A percentile compares a stretch with the other conserved stretches of the same genome.
Evolutionary conservation across 2,888 invertebrate genomes (phyloP).

Genomic region (Coremacera marginata): DNA sequence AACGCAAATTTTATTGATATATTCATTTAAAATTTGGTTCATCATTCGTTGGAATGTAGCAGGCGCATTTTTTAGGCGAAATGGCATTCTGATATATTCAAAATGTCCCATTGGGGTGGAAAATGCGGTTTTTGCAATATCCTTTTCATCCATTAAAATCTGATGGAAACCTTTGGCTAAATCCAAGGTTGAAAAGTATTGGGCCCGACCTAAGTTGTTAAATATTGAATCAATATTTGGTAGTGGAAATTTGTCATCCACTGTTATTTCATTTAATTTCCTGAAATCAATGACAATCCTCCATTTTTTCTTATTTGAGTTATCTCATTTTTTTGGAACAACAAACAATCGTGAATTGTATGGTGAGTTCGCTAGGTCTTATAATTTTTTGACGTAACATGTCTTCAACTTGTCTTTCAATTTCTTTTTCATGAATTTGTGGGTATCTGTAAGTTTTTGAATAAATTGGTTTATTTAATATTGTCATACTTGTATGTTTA

Average conservation of each 20-base stretch:
- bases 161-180: constrained; percentile 59
- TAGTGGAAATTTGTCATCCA: constrained; percentile 25
- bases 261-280: constrained; percentile 30
- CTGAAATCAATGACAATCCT: constrained; percentile 35
- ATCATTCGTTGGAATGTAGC: no score
- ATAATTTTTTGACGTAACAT: constrained; percentile 37
- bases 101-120: constrained; percentile 20
- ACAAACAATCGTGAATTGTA: constrained; percentile 35
- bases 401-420: constrained; percentile 26
- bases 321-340: constrained; percentile 36
- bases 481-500: constrained; percentile 14
- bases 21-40: no score
- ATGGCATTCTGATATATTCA: no score
- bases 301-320: constrained; percentile 32
- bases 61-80: no score
- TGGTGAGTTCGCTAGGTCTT: constrained; percentile 25
- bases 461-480: constrained; percentile 17
- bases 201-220: constrained; percentile 25
- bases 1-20: no score
- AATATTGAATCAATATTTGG: constrained; percentile 33
- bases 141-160: constrained; percentile 52
- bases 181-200: constrained; percentile 46
- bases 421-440: constrained; percentile 31
- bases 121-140: constrained; percentile 50
- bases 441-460: constrained; percentile 28